These are phyloP conservation scores for Amitus sp. DNA, from an alignment of 2,888 invertebrate species.

Conservation along the genomic window DNA sequence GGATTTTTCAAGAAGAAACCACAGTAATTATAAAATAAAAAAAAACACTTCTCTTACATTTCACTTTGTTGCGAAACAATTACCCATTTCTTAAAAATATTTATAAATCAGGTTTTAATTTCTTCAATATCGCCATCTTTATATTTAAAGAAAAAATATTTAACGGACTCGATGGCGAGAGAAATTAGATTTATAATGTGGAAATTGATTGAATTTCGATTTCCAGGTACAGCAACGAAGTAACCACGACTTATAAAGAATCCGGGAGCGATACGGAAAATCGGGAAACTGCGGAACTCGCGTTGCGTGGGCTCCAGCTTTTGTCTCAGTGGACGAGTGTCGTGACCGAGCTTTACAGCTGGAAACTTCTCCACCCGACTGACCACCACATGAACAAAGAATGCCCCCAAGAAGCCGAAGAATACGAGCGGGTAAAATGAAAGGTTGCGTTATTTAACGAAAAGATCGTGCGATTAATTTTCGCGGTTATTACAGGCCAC, in stretches of 20 bases:
- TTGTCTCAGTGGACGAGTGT: slow-evolving; percentile 97
- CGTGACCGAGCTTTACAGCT: slow-evolving; percentile 95
- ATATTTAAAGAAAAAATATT: no score
- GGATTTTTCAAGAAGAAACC: no score
- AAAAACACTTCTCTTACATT: no score
- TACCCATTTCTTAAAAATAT: no score
- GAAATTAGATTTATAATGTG: no score
- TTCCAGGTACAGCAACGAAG: slow-evolving; percentile 68
- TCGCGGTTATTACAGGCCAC: slow-evolving; percentile 88
- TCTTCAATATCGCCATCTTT: no score
- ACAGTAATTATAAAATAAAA: no score
- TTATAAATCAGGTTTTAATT: no score
- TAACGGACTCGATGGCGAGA: no score
- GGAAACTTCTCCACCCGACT: slow-evolving; percentile 98
- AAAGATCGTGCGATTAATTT: not conserved
- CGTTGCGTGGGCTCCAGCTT: slow-evolving; percentile 90
- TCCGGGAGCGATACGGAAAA: slow-evolving; percentile 93
- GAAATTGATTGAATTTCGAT: slow-evolving; percentile 1
- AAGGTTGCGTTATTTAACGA: not conserved
- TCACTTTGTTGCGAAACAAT: no score
- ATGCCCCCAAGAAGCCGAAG: slow-evolving; percentile 96
- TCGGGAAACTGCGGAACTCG: slow-evolving; percentile 88
- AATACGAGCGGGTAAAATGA: slow-evolving; percentile 86
- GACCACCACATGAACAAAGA: slow-evolving; percentile 95
- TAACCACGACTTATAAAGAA: slow-evolving; percentile 93